Evolutionary conservation across 2,888 invertebrate genomes (phyloP), one percentile per base, ranked within the genome.

Genomic region (Podabrus alpinus): DNA sequence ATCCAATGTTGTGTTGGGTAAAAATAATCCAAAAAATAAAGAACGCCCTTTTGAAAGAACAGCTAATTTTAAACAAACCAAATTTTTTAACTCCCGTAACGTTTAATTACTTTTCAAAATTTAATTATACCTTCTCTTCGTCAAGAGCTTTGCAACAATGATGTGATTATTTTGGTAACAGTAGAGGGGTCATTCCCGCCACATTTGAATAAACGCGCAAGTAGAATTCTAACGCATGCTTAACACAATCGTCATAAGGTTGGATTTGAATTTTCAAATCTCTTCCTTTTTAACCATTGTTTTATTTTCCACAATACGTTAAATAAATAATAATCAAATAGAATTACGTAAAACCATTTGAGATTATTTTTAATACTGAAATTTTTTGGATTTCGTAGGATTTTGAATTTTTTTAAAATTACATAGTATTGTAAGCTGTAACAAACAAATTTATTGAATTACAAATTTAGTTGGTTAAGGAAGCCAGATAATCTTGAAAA

Each of bases 121-220:
- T 71, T 66, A 59, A 73, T 76, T 74, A 68, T 73, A 73, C 74
- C 78, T 78, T 78, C 79, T 79, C 80, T 79, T 79, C 79, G 79
- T 77, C 72, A 78, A 68, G 77, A 81, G 81, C 81, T 82, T 83
- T 83, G 81, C 83, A 81, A 83, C 82, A 82, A 84, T 81, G 82
- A 82, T 83, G 81, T 82, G 85, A 85, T 85, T 86, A 86, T 86
- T 86, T 86, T 85, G 82, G 85, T 85, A 84, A 84, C 82, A 82
- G 81, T 82, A 84, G 85, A 82, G 84, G 83, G 84, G 79, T 74
- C 80, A 79, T 85, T 85, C 85, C 83, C 85, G 85, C 86, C 85
- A 85, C 79, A 80, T 81, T 84, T 78, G 81, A 84, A 84, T 80
- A 79, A 83, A 79, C 78, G 83, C 83, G 83, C 83, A 84, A 80